Evolutionary conservation across 2,797 vertebrate genomes (phyloP).

Genomic region (Agapornis canus): DNA sequence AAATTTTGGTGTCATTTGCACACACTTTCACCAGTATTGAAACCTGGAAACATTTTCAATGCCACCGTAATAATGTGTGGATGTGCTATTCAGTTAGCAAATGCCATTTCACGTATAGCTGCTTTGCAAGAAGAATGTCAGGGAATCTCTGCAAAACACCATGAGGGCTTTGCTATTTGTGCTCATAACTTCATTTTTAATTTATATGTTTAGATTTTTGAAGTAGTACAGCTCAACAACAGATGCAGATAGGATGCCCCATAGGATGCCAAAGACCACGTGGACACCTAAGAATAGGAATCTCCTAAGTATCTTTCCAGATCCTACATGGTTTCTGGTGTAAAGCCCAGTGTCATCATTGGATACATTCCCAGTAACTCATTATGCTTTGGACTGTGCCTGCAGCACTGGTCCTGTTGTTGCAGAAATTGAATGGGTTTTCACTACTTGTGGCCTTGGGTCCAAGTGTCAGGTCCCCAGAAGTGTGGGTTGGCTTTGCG

Average conservation of each 20-base stretch:
- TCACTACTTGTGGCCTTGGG: fast-evolving
- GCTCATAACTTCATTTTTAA: background rate
- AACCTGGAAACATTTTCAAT: background rate
- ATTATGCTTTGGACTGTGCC: background rate
- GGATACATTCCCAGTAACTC: background rate
- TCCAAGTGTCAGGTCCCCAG: background rate
- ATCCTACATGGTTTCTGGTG: background rate
- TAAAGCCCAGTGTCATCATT: background rate
- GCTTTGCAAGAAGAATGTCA: background rate
- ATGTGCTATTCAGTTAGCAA: background rate
- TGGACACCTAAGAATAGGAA: background rate
- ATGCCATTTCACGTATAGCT: fast-evolving
- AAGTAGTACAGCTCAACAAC: background rate
- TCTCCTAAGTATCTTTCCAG: background rate
- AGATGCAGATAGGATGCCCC: background rate
- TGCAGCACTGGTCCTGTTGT: background rate
- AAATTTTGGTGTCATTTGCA: background rate
- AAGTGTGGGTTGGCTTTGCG: background rate
- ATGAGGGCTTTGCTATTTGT: background rate
- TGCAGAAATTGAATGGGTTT: background rate
- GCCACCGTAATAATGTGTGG: fast-evolving
- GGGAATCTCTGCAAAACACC: background rate
- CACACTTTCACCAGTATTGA: background rate
- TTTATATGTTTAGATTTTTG: background rate
- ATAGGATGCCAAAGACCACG: background rate